Evolutionary conservation across 2,888 invertebrate species (phyloP).

Genomic region (Steromphala cineraria): DNA sequence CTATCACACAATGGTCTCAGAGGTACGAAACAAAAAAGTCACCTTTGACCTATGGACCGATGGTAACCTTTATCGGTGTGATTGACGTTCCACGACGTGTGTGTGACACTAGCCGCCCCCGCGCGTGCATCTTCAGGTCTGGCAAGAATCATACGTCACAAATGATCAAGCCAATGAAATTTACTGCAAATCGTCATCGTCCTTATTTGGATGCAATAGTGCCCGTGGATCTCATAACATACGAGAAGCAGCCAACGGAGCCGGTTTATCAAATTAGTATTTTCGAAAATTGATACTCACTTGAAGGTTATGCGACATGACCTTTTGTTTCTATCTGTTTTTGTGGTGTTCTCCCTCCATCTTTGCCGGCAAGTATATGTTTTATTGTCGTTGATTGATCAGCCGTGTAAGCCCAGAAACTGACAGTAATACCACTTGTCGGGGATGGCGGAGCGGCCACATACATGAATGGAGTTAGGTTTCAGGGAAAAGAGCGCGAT

Average conservation of each 20-base stretch:
- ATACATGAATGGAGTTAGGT: too few relatives aligned
- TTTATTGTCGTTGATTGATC: too few relatives aligned
- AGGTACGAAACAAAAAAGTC: background rate
- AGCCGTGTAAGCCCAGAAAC: too few relatives aligned
- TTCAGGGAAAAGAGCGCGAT: too few relatives aligned
- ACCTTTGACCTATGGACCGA: conserved; percentile 8
- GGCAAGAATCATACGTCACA: background rate
- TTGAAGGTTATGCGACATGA: background rate
- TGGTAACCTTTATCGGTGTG: conserved; percentile 8
- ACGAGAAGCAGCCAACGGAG: too few relatives aligned
- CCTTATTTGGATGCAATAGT: background rate
- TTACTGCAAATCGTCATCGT: background rate
- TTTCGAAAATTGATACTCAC: background rate
- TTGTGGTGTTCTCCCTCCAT: too few relatives aligned
- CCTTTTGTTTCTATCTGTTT: background rate
- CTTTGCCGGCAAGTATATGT: too few relatives aligned
- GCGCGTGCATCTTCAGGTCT: background rate
- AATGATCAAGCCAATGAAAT: background rate
- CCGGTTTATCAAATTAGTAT: background rate
- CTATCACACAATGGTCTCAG: background rate
- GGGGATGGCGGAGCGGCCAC: too few relatives aligned
- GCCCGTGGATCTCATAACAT: background rate
- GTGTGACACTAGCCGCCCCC: background rate
- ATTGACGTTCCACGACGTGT: conserved; percentile 13
- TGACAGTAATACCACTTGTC: too few relatives aligned